Percentiles rank a stretch among this genome's conserved stretches.
phyloP scores from a whole-genome alignment of 2,113 vertebrate genomes.

The Artemisiospiza belli region DNA sequence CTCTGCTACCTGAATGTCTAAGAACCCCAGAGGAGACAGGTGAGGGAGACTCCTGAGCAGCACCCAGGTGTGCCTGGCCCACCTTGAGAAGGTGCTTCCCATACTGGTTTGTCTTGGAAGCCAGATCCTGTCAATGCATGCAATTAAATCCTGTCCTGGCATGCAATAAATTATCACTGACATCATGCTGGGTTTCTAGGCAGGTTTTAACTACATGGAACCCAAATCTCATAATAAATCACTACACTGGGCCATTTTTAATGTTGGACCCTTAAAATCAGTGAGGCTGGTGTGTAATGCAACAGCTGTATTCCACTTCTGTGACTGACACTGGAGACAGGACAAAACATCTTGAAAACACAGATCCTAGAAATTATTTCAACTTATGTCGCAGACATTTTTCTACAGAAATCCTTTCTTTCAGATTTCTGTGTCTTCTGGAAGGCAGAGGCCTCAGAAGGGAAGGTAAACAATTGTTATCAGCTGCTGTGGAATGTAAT shows the following conservation, averaged over 20 bases:
- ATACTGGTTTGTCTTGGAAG: background rate
- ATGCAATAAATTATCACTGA: background rate
- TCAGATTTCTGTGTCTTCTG: too few relatives aligned
- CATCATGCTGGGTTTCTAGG: background rate
- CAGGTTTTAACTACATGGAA: background rate
- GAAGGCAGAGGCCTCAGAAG: too few relatives aligned
- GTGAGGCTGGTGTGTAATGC: background rate
- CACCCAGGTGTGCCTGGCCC: background rate
- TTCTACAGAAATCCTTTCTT: too few relatives aligned
- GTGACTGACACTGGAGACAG: background rate
- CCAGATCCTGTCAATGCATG: background rate
- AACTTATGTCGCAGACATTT: too few relatives aligned
- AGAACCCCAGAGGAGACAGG: background rate
- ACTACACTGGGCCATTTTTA: background rate
- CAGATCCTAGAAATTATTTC: background rate
- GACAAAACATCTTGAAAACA: accelerated
- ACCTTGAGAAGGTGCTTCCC: background rate
- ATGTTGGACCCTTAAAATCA: background rate
- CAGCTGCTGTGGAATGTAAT: too few relatives aligned
- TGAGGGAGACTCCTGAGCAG: background rate
- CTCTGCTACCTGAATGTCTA: background rate
- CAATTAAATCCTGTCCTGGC: background rate
- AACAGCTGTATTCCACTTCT: background rate
- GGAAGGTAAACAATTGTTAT: too few relatives aligned
- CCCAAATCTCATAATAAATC: background rate